phyloP scores from a whole-genome alignment of 2,888 invertebrate genomes.

The Apodemia zela region DNA sequence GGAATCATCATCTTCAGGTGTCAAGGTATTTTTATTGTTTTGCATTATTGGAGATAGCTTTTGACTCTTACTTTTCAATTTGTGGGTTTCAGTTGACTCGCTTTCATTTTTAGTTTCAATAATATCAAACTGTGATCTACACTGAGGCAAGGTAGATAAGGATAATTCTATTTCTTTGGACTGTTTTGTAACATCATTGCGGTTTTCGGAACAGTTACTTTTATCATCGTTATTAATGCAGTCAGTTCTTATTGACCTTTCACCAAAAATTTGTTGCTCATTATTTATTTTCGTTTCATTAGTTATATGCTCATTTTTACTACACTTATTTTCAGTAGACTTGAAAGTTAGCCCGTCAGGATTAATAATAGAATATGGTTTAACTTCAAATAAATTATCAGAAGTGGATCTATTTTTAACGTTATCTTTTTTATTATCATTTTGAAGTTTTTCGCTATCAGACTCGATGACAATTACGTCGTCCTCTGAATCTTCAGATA shows the following conservation, averaged over 20 bases:
- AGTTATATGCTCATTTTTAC: neutral
- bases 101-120: neutral
- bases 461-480: neutral
- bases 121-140: neutral
- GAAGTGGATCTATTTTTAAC: neutral
- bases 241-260: neutral
- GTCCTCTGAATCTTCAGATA: neutral
- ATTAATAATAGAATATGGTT: neutral
- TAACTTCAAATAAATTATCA: neutral
- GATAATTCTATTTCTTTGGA: neutral
- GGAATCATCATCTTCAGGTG: constrained; percentile 53
- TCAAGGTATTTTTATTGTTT: constrained; percentile 6
- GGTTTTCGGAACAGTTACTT: neutral
- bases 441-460: neutral
- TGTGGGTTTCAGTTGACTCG: neutral
- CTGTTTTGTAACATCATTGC: neutral
- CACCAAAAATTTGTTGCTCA: neutral
- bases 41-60: neutral
- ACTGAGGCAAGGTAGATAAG: neutral
- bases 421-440: neutral
- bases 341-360: neutral
- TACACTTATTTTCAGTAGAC: neutral
- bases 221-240: neutral
- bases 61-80: neutral
- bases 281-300: neutral